Conservation (phyloP, 2,888 invertebrate species). For the Eurois occulta region DNA sequence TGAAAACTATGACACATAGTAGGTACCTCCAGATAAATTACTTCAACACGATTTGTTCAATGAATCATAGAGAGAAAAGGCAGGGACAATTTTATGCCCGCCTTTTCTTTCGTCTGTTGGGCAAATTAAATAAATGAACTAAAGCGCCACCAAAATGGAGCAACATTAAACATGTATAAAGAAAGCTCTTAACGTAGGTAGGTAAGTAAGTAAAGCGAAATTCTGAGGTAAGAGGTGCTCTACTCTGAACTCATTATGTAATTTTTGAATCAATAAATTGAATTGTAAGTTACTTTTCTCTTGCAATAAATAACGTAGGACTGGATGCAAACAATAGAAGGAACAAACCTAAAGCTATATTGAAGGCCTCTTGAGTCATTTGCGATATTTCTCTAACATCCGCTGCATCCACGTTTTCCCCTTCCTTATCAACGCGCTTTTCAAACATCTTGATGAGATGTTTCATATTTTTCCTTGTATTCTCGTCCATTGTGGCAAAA, state of each 20-base stretch:
- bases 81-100: neutral
- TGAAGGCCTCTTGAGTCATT: conserved; percentile 70
- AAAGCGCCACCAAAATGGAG: conserved; percentile 25
- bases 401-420: conserved; percentile 72
- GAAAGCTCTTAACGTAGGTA: conserved; percentile 17
- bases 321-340: conserved; percentile 1
- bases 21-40: neutral
- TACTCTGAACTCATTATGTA: neutral
- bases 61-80: neutral
- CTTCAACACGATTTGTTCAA: neutral
- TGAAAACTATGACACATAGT: conserved; percentile 22
- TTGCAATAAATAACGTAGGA: conserved; percentile 19
- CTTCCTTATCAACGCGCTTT: conserved; percentile 70
- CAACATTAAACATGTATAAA: conserved; percentile 49
- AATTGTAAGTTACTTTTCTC: neutral
- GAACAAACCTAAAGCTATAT: conserved; percentile 67
- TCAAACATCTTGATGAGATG: conserved; percentile 86
- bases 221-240: conserved; percentile 11
- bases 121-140: conserved; percentile 21
- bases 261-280: conserved; percentile 18
- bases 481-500: conserved; percentile 73
- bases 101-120: neutral
- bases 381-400: conserved; percentile 67
- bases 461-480: conserved; percentile 76
- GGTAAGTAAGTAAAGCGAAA: conserved; percentile 12